Base-by-base conservation (phyloP, 2,113 vertebrate genomes). In the Agapornis roseicollis region DNA sequence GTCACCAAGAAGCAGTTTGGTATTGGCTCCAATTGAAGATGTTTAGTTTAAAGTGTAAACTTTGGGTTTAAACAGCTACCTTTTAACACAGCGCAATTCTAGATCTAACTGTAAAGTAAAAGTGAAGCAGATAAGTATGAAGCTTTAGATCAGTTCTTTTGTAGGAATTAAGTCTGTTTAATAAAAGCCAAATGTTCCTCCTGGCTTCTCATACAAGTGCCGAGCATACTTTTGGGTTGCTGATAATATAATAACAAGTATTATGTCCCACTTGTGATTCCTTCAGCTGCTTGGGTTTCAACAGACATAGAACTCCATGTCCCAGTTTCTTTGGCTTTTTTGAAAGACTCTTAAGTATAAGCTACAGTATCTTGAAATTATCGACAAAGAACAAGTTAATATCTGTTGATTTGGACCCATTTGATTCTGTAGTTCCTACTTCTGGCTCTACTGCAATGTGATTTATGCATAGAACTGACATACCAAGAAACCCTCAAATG, bases 181-280 rank as follows among this genome's bases (percentile, higher is more conserved):
- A 93, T 90, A 81, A 93, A 95, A 95, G 65, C 65, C 89, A 92
- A 89, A 90, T 90, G 70, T 92, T 97, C 58, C 49, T 87, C 11
- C 84, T 95, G 88, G 83, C 92, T 96, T 61, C n/a, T 89, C n/a
- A 13, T 35, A 50, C 41, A 76, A 90, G 86, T 90, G 77, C 73
- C 20, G 0, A 86, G 33, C 90, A 96, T 89, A 77, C 41, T 90
- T 96, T 29, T 65, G 63, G 80, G 35, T 63, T 76, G 56, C 73
- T 90, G 90, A 89, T 96, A 93, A 53, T 89, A 69, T n/a, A 93
- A 81, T 68, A 91, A 90, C 37, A 81, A 95, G 50, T 65, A 71
- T 80, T 82, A 52, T 49, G n/a, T 90, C 60, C 83, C 47, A 55
- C 64, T 96, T 93, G 64, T 78, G 44, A 79, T 81, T 95, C 60